phyloP scores from a whole-genome alignment of 1,140 invertebrate species.

The Drosophila sulfurigaster region DNA sequence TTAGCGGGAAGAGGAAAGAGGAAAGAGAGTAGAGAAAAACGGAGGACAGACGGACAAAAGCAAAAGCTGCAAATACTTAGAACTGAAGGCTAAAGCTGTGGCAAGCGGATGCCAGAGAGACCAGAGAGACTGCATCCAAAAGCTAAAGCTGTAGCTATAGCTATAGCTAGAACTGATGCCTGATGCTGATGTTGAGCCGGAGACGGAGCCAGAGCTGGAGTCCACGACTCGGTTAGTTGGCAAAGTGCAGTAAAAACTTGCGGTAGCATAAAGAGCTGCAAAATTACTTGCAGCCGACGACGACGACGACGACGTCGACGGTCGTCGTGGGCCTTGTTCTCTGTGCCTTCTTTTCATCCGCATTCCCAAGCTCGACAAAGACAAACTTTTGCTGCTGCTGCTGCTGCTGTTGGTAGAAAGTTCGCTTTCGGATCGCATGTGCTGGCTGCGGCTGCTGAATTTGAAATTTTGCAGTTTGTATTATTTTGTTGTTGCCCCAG shows the following conservation, averaged over 20 bases:
- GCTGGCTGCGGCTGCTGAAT: conserved; percentile 77
- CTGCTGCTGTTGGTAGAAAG: conserved; percentile 68
- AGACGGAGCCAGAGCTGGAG: conserved; percentile 14
- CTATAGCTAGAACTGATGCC: not conserved
- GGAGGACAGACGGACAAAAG: not conserved
- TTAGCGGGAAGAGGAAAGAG: conserved; percentile 18
- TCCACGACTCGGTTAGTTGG: conserved; percentile 57
- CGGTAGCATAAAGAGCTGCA: conserved; percentile 79
- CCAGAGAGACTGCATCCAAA: not conserved
- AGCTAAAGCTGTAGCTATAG: not conserved
- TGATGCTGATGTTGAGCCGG: not conserved
- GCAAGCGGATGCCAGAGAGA: conserved; percentile 19
- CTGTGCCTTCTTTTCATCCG: conserved; percentile 8
- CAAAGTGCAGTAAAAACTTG: conserved; percentile 83
- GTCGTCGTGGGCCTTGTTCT: conserved; percentile 55
- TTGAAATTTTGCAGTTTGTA: conserved; percentile 75
- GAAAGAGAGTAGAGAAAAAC: not conserved
- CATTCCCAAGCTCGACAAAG: conserved; percentile 40
- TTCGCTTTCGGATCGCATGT: conserved; percentile 66
- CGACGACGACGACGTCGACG: not conserved
- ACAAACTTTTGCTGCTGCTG: conserved; percentile 65
- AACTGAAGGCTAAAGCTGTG: conserved; percentile 8
- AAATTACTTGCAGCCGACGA: conserved; percentile 62
- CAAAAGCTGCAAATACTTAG: conserved; percentile 29
- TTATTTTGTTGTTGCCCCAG: conserved; percentile 41